Conservation (phyloP, 1,140 invertebrate genomes). For the Planococcus citri region DNA sequence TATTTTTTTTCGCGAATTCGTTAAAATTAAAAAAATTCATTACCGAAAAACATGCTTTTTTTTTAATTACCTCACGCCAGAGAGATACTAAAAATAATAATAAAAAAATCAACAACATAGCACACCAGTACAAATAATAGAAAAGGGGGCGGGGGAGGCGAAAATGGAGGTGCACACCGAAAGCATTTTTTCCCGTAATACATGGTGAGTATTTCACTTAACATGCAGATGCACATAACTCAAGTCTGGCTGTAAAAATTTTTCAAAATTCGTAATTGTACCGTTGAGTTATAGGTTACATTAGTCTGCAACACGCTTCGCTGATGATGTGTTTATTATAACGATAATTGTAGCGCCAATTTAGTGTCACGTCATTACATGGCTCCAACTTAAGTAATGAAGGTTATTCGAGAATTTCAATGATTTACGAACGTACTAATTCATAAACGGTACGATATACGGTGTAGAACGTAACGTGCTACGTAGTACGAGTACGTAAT, state of each 20-base stretch:
- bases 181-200: too few relatives aligned
- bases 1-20: too few relatives aligned
- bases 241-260: neutral
- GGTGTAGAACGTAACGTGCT: too few relatives aligned
- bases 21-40: neutral
- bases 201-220: too few relatives aligned
- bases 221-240: too few relatives aligned
- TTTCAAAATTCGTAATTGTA: neutral
- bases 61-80: neutral
- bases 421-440: constrained; percentile 3
- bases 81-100: too few relatives aligned
- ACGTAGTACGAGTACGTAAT: too few relatives aligned
- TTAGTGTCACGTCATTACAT: neutral
- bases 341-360: neutral
- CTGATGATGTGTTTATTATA: neutral
- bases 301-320: neutral
- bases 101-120: too few relatives aligned
- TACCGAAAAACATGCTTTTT: too few relatives aligned
- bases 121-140: too few relatives aligned
- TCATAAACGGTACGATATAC: neutral
- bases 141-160: too few relatives aligned
- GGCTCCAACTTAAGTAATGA: neutral
- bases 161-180: too few relatives aligned
- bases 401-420: neutral
- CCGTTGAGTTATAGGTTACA: neutral